A percentile compares a stretch with the other conserved stretches of the same genome.
Conservation (phyloP, 2,888 invertebrate genomes). For the Leptinotarsa haldemani region DNA sequence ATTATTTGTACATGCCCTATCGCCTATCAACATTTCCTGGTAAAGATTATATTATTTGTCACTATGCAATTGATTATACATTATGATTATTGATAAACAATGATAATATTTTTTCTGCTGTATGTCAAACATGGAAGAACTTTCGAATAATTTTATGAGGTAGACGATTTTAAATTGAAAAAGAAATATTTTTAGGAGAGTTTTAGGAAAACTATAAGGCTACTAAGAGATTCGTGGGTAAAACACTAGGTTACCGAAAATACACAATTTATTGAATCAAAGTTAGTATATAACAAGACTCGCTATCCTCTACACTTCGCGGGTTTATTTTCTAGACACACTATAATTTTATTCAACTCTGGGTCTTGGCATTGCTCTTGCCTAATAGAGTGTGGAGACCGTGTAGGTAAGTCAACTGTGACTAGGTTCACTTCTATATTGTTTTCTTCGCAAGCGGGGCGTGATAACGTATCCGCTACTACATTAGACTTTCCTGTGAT, state of each 20-base stretch:
- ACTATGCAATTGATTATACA: too few species aligned
- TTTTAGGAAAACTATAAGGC: too few species aligned
- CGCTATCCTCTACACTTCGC: too few species aligned
- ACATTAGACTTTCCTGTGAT: slow-evolving; percentile 35
- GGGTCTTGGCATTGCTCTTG: not conserved
- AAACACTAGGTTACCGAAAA: too few species aligned
- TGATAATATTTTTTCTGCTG: too few species aligned
- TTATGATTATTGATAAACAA: not conserved
- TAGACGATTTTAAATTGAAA: too few species aligned
- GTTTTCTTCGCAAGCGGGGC: slow-evolving; percentile 25
- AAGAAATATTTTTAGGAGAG: not conserved
- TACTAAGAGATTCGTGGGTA: too few species aligned
- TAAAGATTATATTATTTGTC: not conserved
- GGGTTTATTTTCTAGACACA: too few species aligned
- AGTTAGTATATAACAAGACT: too few species aligned
- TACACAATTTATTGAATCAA: too few species aligned
- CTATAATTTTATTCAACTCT: too few species aligned
- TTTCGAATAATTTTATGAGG: not conserved
- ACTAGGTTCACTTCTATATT: not conserved
- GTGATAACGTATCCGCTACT: slow-evolving; percentile 40
- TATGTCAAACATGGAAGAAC: not conserved
- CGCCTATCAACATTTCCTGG: not conserved
- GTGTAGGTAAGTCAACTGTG: not conserved
- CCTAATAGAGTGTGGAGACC: not conserved
- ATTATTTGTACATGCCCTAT: too few species aligned